Conservation (phyloP, 1,140 invertebrate species). For the Pissodes strobi region DNA sequence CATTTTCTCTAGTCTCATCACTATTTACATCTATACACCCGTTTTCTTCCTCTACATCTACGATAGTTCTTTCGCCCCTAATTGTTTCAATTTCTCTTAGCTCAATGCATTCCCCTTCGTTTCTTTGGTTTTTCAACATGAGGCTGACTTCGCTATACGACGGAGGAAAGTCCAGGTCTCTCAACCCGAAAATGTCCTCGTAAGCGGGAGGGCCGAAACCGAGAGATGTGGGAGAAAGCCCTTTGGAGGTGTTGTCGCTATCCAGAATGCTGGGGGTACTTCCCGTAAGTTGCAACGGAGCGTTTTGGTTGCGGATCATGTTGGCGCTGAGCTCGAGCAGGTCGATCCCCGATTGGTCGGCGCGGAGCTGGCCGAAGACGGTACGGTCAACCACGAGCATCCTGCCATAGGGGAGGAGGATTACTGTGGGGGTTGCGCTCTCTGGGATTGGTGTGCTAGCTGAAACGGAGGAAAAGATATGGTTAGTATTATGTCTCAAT, state of each 20-base stretch:
- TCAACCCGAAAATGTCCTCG: slow-evolving; percentile 52
- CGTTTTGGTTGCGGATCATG: slow-evolving; percentile 52
- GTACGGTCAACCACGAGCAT: slow-evolving; percentile 63
- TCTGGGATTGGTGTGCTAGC: slow-evolving; percentile 44
- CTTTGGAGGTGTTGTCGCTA: slow-evolving; percentile 52
- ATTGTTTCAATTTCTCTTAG: too few relatives aligned
- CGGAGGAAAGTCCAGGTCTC: slow-evolving; percentile 53
- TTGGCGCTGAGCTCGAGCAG: slow-evolving; percentile 61
- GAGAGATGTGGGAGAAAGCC: slow-evolving; percentile 49
- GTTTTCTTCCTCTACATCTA: too few relatives aligned
- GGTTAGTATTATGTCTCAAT: too few relatives aligned
- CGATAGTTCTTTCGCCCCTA: too few relatives aligned
- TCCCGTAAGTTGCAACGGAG: too few relatives aligned
- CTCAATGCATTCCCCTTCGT: too few relatives aligned
- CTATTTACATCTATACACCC: too few relatives aligned
- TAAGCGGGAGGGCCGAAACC: slow-evolving; percentile 52
- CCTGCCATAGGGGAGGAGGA: slow-evolving; percentile 62
- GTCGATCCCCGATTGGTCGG: slow-evolving; percentile 57
- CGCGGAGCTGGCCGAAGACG: slow-evolving; percentile 60
- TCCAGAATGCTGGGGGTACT: slow-evolving; percentile 53
- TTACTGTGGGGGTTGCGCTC: slow-evolving; percentile 58
- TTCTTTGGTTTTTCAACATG: too few relatives aligned
- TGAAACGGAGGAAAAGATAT: slow-evolving; percentile 32
- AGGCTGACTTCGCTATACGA: slow-evolving; percentile 53
- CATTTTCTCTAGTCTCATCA: too few relatives aligned